phyloP scores from a whole-genome alignment of 2,113 vertebrate genomes.

The Coracopsis vasa region DNA sequence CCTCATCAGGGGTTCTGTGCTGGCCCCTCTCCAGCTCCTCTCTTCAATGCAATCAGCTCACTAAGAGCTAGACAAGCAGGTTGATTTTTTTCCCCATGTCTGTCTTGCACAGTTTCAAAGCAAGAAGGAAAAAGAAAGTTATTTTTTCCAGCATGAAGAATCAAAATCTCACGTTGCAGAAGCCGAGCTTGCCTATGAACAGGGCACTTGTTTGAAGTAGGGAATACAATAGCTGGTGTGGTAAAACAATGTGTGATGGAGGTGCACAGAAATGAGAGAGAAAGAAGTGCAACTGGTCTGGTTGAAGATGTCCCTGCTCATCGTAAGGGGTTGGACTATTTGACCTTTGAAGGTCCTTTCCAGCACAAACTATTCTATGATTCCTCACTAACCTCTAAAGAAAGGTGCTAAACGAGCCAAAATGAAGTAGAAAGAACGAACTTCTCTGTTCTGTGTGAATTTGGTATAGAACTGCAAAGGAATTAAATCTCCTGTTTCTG shows the following conservation, averaged over 20 bases:
- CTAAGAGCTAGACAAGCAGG: slow-evolving; percentile 24
- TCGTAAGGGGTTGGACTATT: background rate
- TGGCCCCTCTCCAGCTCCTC: background rate
- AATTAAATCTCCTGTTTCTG: background rate
- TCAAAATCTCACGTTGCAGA: background rate
- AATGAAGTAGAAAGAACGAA: background rate
- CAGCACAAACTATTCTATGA: background rate
- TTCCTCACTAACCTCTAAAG: background rate
- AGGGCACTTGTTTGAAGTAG: background rate
- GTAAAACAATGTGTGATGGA: background rate
- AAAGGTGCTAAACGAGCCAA: background rate
- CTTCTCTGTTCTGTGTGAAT: background rate
- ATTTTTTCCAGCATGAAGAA: background rate
- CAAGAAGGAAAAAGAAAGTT: background rate
- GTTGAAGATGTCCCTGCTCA: background rate
- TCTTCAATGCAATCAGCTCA: slow-evolving; percentile 30
- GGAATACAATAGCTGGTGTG: background rate
- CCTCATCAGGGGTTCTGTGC: background rate
- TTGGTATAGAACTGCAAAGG: background rate
- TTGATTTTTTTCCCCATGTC: background rate
- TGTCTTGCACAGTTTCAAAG: slow-evolving; percentile 29
- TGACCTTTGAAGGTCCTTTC: background rate
- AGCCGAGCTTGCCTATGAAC: background rate
- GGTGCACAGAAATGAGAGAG: background rate
- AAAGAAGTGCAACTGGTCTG: background rate